These are phyloP conservation scores for Pterois miles DNA, from an alignment of 2,797 vertebrate genomes.

Conservation along the genomic window DNA sequence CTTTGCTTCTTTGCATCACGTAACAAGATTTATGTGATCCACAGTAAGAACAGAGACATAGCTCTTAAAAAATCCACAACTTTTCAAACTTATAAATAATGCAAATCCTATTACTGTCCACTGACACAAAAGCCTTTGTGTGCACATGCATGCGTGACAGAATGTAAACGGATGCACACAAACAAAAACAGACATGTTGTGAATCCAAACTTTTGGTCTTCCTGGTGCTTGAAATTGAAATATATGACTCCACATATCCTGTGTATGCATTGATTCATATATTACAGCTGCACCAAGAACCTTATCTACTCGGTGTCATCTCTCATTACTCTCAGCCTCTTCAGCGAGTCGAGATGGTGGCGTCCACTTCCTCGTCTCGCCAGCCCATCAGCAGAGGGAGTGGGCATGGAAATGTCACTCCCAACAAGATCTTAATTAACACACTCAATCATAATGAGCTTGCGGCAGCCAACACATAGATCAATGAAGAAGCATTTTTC, in stretches of 20 bases:
- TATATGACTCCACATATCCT: background rate
- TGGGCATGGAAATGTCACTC: slow-evolving; percentile 63
- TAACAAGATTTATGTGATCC: background rate
- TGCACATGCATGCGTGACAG: background rate
- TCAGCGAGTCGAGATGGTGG: slow-evolving; percentile 5
- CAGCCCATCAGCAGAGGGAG: slow-evolving; percentile 31
- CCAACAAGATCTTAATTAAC: slow-evolving; percentile 72
- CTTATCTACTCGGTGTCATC: slow-evolving; percentile 37
- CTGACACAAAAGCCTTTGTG: background rate
- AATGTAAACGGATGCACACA: background rate
- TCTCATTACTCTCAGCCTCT: slow-evolving; percentile 49
- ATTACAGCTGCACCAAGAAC: slow-evolving; percentile 33
- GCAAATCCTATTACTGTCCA: background rate
- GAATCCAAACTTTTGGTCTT: background rate
- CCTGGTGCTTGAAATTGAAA: slow-evolving; percentile 22
- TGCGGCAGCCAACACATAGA: slow-evolving; percentile 28
- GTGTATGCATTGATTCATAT: slow-evolving; percentile 25
- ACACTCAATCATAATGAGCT: slow-evolving; percentile 61
- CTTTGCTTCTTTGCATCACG: background rate
- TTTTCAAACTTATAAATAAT: slow-evolving; percentile 11
- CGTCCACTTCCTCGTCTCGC: slow-evolving; percentile 34
- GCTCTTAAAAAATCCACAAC: background rate
- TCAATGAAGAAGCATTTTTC: slow-evolving; percentile 41
- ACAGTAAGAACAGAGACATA: background rate
- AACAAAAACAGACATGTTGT: background rate